Evolutionary conservation across 64 coral and sea anemone genomes (phyloP).

Genomic region (Montipora efflorescens): DNA sequence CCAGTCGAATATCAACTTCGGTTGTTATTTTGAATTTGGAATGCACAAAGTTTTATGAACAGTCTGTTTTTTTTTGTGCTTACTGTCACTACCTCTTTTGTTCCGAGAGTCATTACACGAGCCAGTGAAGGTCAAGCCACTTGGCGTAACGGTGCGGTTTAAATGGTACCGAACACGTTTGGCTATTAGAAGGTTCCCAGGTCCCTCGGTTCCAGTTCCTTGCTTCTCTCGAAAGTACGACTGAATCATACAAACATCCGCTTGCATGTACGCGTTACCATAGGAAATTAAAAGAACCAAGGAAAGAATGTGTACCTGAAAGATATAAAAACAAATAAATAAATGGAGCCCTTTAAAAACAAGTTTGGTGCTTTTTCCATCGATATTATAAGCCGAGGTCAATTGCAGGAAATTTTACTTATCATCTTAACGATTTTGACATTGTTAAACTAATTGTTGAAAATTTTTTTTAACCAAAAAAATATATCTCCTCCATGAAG

Average conservation of each 20-base stretch:
- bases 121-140: not conserved
- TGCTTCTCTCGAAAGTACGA: not conserved
- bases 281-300: not conserved
- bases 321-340: not conserved
- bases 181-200: slow-evolving; percentile 5
- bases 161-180: not conserved
- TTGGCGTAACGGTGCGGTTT: not conserved
- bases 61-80: too few species aligned
- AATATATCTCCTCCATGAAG: too few species aligned
- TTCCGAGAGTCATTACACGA: slow-evolving; percentile 9
- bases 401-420: too few species aligned
- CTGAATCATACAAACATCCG: not conserved
- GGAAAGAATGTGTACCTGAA: not conserved
- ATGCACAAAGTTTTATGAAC: too few species aligned
- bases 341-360: too few species aligned
- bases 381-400: too few species aligned
- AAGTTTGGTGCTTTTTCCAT: too few species aligned
- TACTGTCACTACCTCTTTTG: not conserved
- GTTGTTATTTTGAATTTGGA: too few species aligned
- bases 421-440: too few species aligned
- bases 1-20: too few species aligned
- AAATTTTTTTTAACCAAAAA: too few species aligned
- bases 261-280: not conserved
- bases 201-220: not conserved
- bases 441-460: too few species aligned